Conservation (phyloP, 2,797 vertebrate genomes). For the Aselliscus stoliczkanus region DNA sequence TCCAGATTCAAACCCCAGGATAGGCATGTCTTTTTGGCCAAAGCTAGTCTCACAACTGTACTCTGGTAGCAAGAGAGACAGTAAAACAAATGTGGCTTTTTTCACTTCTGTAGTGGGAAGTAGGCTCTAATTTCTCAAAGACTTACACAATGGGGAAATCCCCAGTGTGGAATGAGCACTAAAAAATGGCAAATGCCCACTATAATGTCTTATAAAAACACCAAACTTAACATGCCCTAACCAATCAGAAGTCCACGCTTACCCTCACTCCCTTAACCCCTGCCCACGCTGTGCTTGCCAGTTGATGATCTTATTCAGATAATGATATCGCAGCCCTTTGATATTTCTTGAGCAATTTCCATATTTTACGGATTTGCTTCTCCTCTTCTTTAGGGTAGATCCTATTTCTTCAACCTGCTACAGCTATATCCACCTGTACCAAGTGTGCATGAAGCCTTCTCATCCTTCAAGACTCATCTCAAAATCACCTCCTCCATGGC, state of each 20-base stretch:
- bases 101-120: not conserved
- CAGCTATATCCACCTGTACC: not conserved
- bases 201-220: not conserved
- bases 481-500: not conserved
- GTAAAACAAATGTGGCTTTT: not conserved
- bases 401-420: not conserved
- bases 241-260: not conserved
- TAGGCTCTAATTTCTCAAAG: not conserved
- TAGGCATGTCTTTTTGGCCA: not conserved
- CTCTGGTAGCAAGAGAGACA: not conserved
- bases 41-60: not conserved
- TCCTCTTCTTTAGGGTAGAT: not conserved
- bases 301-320: conserved; percentile 35
- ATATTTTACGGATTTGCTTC: not conserved
- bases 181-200: conserved; percentile 18
- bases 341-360: conserved; percentile 7
- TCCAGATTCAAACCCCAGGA: not conserved
- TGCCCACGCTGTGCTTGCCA: not conserved
- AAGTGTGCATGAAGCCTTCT: not conserved
- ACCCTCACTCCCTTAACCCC: not conserved
- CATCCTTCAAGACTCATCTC: not conserved
- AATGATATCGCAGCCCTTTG: not conserved
- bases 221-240: not conserved
- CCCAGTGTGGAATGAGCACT: not conserved
- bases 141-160: not conserved